These are phyloP conservation scores for Margarornis squamiger DNA, from an alignment of 2,797 vertebrate species.

Conservation along the genomic window DNA sequence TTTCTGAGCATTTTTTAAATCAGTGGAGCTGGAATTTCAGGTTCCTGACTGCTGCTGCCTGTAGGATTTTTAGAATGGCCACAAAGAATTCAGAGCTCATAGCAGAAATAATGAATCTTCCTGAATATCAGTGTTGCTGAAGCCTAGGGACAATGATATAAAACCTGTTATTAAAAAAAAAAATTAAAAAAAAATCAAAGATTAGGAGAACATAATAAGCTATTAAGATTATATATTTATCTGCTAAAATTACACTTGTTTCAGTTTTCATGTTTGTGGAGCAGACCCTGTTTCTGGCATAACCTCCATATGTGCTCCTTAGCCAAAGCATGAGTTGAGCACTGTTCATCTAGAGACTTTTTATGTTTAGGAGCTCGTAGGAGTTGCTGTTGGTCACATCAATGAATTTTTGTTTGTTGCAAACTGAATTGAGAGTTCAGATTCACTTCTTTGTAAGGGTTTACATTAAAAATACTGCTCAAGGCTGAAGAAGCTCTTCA, in stretches of 20 bases:
- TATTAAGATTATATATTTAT: background rate
- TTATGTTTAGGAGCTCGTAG: background rate
- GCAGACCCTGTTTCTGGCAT: background rate
- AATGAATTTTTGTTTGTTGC: background rate
- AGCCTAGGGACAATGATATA: background rate
- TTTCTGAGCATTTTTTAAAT: background rate
- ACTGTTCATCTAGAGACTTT: background rate
- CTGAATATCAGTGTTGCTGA: background rate
- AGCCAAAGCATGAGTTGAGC: background rate
- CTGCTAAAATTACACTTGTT: background rate
- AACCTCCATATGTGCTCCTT: background rate
- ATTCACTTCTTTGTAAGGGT: background rate
- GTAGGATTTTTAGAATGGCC: background rate
- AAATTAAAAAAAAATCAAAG: background rate
- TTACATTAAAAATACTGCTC: background rate
- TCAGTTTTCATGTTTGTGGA: background rate
- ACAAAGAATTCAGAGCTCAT: background rate
- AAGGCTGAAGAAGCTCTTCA: background rate
- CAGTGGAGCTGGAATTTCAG: background rate
- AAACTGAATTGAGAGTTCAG: background rate
- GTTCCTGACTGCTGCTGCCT: background rate
- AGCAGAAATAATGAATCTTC: background rate
- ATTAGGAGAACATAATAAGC: background rate
- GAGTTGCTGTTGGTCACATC: background rate
- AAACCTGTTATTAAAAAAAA: background rate